Conservation (phyloP, 2,113 vertebrate genomes). For the Chionomys nivalis region DNA sequence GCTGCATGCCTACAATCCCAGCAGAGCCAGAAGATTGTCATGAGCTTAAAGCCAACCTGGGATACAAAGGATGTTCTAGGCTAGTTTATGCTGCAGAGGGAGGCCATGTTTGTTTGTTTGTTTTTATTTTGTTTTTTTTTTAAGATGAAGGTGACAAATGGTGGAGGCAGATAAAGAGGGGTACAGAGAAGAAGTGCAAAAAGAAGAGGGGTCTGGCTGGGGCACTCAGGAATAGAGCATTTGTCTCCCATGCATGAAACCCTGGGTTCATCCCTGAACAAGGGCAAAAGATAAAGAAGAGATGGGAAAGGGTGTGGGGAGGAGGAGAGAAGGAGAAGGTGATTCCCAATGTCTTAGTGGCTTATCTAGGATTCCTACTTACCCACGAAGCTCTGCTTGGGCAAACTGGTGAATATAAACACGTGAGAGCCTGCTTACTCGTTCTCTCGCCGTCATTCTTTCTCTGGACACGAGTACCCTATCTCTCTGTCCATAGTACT, state of each 20-base stretch:
- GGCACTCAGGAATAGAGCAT: background rate
- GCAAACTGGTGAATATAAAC: background rate
- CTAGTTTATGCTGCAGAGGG: background rate
- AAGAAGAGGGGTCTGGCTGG: background rate
- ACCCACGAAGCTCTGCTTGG: background rate
- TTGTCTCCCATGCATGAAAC: background rate
- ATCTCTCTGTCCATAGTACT: background rate
- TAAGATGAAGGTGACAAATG: background rate
- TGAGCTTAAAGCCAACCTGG: background rate
- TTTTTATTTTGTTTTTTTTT: background rate
- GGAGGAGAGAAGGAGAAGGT: background rate
- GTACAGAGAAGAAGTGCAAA: background rate
- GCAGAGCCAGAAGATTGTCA: background rate
- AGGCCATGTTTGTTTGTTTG: background rate
- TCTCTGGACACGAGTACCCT: background rate
- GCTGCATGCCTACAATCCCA: background rate
- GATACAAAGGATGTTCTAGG: background rate
- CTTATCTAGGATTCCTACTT: background rate
- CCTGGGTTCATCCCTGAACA: background rate
- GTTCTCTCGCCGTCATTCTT: background rate
- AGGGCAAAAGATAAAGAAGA: background rate
- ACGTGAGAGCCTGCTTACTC: rapidly evolving
- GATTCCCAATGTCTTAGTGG: background rate
- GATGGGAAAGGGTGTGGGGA: background rate
- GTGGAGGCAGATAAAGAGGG: background rate